Percentiles rank a stretch among this genome's conserved stretches.
Evolutionary conservation across 2,888 invertebrate genomes (phyloP).

Genomic region (Drosophila paracracens): DNA sequence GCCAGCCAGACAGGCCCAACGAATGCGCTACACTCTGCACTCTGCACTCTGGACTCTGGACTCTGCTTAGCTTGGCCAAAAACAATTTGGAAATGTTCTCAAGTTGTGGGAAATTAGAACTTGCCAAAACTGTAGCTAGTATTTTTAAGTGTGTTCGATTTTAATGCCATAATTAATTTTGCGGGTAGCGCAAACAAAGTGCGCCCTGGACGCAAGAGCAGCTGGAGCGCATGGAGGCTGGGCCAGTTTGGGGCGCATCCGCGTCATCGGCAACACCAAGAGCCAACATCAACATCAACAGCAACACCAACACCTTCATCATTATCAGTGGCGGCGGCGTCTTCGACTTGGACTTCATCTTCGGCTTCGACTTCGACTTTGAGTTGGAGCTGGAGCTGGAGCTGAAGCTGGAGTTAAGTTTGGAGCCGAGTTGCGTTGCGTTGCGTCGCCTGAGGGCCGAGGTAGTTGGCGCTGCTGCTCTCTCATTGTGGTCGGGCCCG

Average conservation of each 20-base stretch:
- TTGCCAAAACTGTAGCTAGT: neutral
- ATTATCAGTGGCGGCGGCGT: slow-evolving; percentile 74
- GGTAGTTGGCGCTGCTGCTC: slow-evolving; percentile 63
- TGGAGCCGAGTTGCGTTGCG: slow-evolving; percentile 14
- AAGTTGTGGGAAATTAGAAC: neutral
- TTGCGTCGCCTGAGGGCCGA: slow-evolving; percentile 46
- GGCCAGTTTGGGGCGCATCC: slow-evolving; percentile 42
- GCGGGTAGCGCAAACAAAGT: slow-evolving; percentile 32
- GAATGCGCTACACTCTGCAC: slow-evolving; percentile 46
- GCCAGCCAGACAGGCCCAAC: slow-evolving; percentile 47
- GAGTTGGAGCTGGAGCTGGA: slow-evolving; percentile 4
- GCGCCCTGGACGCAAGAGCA: slow-evolving; percentile 4
- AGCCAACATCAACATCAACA: slow-evolving; percentile 26
- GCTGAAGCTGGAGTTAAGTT: slow-evolving; percentile 1
- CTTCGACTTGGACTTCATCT: slow-evolving; percentile 24
- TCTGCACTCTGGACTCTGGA: slow-evolving; percentile 12
- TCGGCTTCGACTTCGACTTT: neutral
- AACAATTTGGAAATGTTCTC: neutral
- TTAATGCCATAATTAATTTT: neutral
- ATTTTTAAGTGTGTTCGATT: neutral
- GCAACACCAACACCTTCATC: slow-evolving; percentile 74
- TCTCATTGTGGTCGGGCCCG: slow-evolving; percentile 61
- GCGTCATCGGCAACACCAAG: slow-evolving; percentile 56
- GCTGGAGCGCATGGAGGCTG: slow-evolving; percentile 29
- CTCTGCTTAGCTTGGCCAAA: neutral